Evolutionary conservation across 2,797 vertebrate species (phyloP).

Genomic region (Nannoperca australis): DNA sequence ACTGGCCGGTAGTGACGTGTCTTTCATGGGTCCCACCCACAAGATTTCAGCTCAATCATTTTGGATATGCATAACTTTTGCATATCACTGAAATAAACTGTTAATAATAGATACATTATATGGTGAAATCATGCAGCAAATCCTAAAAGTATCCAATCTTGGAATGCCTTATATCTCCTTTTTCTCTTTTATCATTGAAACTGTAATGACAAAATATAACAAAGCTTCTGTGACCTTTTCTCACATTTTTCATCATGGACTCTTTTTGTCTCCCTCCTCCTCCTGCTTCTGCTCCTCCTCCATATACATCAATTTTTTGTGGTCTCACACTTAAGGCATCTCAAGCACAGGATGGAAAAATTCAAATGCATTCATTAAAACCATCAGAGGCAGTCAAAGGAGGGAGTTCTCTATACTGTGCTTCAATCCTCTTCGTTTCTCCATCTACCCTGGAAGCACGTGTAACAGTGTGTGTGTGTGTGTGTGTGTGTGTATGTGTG

Average conservation of each 20-base stretch:
- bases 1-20: too few relatives aligned
- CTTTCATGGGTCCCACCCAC: too few relatives aligned
- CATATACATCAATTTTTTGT: constrained; percentile 41
- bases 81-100: neutral
- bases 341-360: constrained; percentile 64
- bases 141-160: neutral
- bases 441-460: constrained; percentile 55
- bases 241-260: constrained; percentile 28
- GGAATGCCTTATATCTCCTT: constrained; percentile 3
- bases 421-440: constrained; percentile 36
- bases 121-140: neutral
- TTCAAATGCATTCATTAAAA: constrained; percentile 84
- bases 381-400: constrained; percentile 62
- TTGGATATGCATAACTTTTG: too few relatives aligned
- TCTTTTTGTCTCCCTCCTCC: constrained; percentile 37
- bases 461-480: constrained; percentile 30
- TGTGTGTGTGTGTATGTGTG: constrained; percentile 33
- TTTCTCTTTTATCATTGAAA: constrained; percentile 50
- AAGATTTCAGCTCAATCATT: too few relatives aligned
- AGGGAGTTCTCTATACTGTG: constrained; percentile 35
- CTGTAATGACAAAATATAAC: constrained; percentile 38
- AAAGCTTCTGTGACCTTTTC: constrained; percentile 60
- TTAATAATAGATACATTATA: neutral
- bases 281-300: constrained; percentile 27
- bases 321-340: constrained; percentile 36